phyloP scores from a whole-genome alignment of 2,113 vertebrate species.

The chimpanzee (Pan troglodytes) region NHGRI_mPanTro3-v2.1_pri NC_072402.2:44221501-44222000 shows the following conservation, averaged over 20 bases:
- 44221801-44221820: too few relatives aligned
- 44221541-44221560: neutral
- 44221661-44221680: neutral
- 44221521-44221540: neutral
- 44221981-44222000: neutral
- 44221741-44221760: too few relatives aligned
- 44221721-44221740: neutral
- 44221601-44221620: neutral
- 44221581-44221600: neutral
- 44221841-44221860: too few relatives aligned
- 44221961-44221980: too few relatives aligned
- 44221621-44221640: neutral
- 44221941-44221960: too few relatives aligned
- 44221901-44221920: too few relatives aligned
- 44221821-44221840: too few relatives aligned
- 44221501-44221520: neutral
- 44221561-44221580: neutral
- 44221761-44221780: too few relatives aligned
- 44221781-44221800: too few relatives aligned
- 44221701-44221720: neutral
- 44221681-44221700: neutral
- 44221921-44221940: too few relatives aligned
- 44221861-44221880: too few relatives aligned
- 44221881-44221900: too few relatives aligned
- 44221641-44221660: neutral